Base-by-base conservation (phyloP, 2,888 invertebrate species). In the Netelia fuscicornis region DNA sequence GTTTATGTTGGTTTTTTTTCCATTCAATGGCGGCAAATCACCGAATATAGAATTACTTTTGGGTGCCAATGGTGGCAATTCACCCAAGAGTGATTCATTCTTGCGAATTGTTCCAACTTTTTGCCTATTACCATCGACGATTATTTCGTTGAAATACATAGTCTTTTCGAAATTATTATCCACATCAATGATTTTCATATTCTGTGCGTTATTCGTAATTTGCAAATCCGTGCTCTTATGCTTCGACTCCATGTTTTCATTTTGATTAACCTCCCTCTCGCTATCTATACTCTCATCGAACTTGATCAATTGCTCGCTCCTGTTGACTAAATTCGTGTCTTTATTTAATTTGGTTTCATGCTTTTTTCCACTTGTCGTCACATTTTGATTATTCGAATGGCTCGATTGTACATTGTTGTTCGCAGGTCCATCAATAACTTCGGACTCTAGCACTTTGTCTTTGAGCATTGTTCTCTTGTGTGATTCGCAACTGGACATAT, bases 11-110 rank as follows among this genome's bases (percentile, higher is more conserved):
- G 93, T 88, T 81, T 92, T 93, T 87, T 93, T 93, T 54, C 92
- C 92, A 87, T 93, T 93, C 44, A 94, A 84, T 11, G 93, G 92
- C n/a, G 93, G 93, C 62, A 94, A 87, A 88, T 94, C 92, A 48
- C 90, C 87, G 83, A 93, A 92, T 89, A 92, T 91, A 79, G 93
- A 92, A 89, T 91, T 91, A 77, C 89, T 87, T 79, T 91, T 92
- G 67, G 91, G 87, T 81, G 90, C 87, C 72, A 93, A 78, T 2
- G 92, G 89, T 54, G 93, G 92, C 82, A 92, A 88, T 86, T 92
- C 90, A 30, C 90, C 90, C 60, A 93, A 84, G 62, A 92, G 86
- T 42, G 90, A 89, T 83, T 91, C 92, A 60, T 86, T 89, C 80
- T 90, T 91, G 58, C 87, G 84, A 81, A 89, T 87, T 70, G 88